Base-by-base conservation (phyloP, 2,888 invertebrate species). In the Bellardia pandia region DNA sequence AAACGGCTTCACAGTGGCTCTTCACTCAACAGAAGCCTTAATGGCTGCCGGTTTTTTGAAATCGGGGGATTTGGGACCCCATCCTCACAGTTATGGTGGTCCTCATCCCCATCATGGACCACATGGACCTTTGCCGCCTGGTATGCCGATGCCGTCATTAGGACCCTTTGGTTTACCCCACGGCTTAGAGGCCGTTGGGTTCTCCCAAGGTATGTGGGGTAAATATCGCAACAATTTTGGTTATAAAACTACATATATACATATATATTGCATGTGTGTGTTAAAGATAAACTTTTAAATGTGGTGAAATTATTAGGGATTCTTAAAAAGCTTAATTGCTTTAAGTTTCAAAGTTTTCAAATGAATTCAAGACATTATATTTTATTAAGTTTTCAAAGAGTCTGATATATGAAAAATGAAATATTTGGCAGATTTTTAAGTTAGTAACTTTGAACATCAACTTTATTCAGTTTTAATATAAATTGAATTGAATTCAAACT, bases 161-260 rank as follows among this genome's bases (percentile, higher is more conserved):
- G 93, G 93, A 91, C 94, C 93, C 90, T 94, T 94, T 91, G 94
- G 94, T 90, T 91, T 94, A 90, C 93, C 94, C 89, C 94, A 94
- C 90, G 93, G 94, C 89, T 91, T 94, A 90, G 94, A 94, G 91
- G 93, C 93, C 89, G 94, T 94, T 91, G 94, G 94, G 92, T 94
- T 94, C 90, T 93, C 94, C 92, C 94, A 94, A 94, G 94, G 94
- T 94, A 94, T 94, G 94, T 94, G 94, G 94, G 94, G 94, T 94
- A 94, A 94, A 93, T 94, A 94, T 93, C 92, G 89, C 60, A 89
- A 60, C 90, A 90, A 92, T 92, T 92, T 92, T 92, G 90, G 91
- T 91, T 90, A 86, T 69, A 85, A 80, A 53, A 16, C 23, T 23
- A 23, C 23, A 23, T 23, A 23, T 23, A 23, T 23, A 23, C 23